phyloP scores from a whole-genome alignment of 2,113 vertebrate genomes.

The Psittacus erithacus region DNA sequence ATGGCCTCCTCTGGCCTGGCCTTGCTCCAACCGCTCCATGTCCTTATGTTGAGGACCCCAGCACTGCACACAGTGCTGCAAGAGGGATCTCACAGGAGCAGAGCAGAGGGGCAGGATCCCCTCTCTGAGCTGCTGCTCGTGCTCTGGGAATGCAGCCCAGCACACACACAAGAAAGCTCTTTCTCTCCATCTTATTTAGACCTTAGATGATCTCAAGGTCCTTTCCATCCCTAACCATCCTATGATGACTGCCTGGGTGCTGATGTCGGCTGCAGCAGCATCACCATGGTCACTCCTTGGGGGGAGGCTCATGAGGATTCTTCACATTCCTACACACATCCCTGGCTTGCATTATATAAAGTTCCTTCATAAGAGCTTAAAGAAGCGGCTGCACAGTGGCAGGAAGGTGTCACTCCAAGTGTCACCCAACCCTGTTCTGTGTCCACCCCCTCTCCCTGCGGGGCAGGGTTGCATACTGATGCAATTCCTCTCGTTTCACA shows the following conservation, averaged over 20 bases:
- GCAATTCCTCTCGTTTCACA: neutral
- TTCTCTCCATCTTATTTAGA: neutral
- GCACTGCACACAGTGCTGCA: neutral
- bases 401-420: neutral
- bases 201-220: neutral
- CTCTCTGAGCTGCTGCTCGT: neutral
- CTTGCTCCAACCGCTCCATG: neutral
- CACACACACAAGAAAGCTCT: neutral
- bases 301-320: neutral
- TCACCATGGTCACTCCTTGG: rapidly evolving
- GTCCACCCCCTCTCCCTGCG: neutral
- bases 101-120: neutral
- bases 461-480: neutral
- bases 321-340: neutral
- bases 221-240: neutral
- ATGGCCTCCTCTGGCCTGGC: neutral
- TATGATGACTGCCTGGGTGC: too few species aligned
- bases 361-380: neutral
- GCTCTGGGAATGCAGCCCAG: neutral
- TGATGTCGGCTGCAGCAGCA: neutral
- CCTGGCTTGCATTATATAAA: neutral
- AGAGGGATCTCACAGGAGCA: too few species aligned
- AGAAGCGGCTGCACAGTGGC: neutral
- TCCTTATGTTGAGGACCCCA: neutral
- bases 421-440: neutral